Percentiles rank a stretch among this genome's conserved stretches.
phyloP scores from a whole-genome alignment of 2,888 invertebrate genomes.

The Mycalesis mineus region DNA sequence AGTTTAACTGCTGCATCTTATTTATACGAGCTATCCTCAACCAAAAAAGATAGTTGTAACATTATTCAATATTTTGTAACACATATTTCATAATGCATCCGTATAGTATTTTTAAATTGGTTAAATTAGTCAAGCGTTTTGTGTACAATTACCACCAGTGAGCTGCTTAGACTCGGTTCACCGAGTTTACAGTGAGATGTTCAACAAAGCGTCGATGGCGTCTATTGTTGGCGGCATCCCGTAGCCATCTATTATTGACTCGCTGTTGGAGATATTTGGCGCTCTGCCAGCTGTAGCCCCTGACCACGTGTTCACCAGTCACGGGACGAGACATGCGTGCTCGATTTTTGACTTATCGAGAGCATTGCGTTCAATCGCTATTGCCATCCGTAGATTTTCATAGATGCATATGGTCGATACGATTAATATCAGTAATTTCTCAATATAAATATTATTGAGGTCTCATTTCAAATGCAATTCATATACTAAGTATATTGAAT shows the following conservation, averaged over 20 bases:
- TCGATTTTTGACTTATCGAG: conserved; percentile 42
- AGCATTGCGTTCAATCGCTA: conserved; percentile 35
- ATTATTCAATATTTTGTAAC: no score
- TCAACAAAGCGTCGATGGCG: conserved; percentile 41
- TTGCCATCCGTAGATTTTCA: neutral
- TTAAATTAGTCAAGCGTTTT: no score
- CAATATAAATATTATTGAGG: no score
- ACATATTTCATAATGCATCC: no score
- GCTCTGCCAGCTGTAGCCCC: conserved; percentile 63
- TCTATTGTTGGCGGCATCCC: conserved; percentile 78
- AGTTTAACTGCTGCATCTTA: no score
- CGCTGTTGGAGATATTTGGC: conserved; percentile 77
- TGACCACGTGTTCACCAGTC: conserved; percentile 71
- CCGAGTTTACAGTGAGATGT: neutral
- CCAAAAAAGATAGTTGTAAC: no score
- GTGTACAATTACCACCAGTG: neutral
- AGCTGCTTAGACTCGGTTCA: neutral
- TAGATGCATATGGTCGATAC: neutral
- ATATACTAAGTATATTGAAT: no score
- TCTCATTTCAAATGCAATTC: neutral
- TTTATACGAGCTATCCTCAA: no score
- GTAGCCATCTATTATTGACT: conserved; percentile 77
- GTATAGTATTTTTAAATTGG: no score
- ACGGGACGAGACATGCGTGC: conserved; percentile 63
- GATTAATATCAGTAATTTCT: no score